Evolutionary conservation across 2,113 vertebrate species (phyloP), one percentile per base, ranked within the genome.

Genomic region (Labeo rohita): DNA sequence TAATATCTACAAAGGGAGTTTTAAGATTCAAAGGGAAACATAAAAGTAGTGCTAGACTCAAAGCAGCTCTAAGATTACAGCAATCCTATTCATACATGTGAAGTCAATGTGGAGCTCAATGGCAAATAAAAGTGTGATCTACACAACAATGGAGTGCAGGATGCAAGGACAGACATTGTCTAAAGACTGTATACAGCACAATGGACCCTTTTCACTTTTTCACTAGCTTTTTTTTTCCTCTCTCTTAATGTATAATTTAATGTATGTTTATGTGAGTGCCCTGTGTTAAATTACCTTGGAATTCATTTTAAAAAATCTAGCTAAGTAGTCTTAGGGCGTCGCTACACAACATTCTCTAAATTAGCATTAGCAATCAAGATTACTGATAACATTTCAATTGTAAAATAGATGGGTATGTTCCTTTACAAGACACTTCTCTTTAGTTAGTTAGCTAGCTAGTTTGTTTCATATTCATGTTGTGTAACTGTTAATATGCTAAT

Each of bases 1-100:
- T 73, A 73, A 54, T 50, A 82, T 77, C 28, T 82, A 36, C 23
- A 65, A 82, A 50, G 61, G 16, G 79, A 81, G 61, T 50, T 82
- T 52, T 68, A 68, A 80, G 43, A 66, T 66, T 81, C 56, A 63
- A 81, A 81, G 43, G 61, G 45, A 66, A 66, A 50, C 61, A 81
- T 81, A 47, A 65, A 81, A 81, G 61, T 28, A 66, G n/a, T 49
- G 21, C 45, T 81, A 47, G 18, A 66, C 61, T 65, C 12, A 65
- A 49, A 63, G 56, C 43, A 77, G 75, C 75, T 47, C 79, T 28
- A 63, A 80, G 56, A 65, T 47, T 49, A 47, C 59, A 80, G 79
- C 59, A 81, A 81, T 81, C 79, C 79, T 28, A 16, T 66, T 81
- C 79, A 47, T 49, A 28, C 21, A 80, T 49, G 23, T 50, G 63